Evolutionary conservation across 2,797 vertebrate species (phyloP), one percentile per base, ranked within the genome.

Genomic region (Neomorphus geoffroyi): DNA sequence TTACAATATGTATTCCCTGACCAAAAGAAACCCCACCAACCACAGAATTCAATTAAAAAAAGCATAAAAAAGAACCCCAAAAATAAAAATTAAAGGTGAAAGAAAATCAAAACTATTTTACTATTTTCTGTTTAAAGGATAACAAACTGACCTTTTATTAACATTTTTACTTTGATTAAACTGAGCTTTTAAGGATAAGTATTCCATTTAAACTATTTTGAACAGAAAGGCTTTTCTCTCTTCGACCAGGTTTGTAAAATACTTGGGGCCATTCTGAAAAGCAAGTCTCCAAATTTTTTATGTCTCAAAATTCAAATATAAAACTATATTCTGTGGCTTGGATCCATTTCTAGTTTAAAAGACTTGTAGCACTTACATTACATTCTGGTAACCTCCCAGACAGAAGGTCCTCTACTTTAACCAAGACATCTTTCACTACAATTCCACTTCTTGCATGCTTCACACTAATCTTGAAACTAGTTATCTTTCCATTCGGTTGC

Each of bases 401-500:
- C 97, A 99, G 98, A 97, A 99, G 98, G 72, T 99, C 98, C 88
- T 99, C 99, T 12, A 99, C 99, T 64, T 98, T 99, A 95, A 99
- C 98, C 82, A 98, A 98, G 93, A 99, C 98, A 46, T 94, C 98
- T 61, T 98, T 99, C 73, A 99, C 98, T 8, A 98, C 97, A 96
- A 98, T 97, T 26, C 98, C 98, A 27, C 98, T 99, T 90, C 99
- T 98, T 85, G 98, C 98, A 27, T 99, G 98, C 92, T 99, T 99
- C 65, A 98, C 98, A 94, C 99, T 99, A 66, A 99, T 98, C 56
- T 98, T 98, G 96, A 99, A 99, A 97, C 98, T 99, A 53, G 98
- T 99, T 97, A 99, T 99, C 96, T 99, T 99, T 61, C 99, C 99
- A 73, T 99, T 99, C 93, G 99, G 99, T 95, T 98, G 99, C 46